Conservation (phyloP, 2,888 invertebrate species). For the Tolmerus cingulatus region DNA sequence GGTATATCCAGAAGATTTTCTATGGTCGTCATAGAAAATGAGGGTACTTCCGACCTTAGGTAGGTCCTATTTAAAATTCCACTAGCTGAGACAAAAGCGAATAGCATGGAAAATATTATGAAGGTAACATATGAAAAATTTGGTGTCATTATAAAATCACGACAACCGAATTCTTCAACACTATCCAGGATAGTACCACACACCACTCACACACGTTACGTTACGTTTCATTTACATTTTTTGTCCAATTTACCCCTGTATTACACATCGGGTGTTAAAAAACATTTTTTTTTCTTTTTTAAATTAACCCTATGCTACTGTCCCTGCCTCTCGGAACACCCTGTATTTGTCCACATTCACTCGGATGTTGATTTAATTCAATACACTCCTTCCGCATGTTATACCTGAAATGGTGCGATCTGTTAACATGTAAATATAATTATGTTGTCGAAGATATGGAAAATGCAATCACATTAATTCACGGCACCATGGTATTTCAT, state of each 20-base stretch:
- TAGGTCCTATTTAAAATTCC: constrained; percentile 31
- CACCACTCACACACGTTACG: background rate
- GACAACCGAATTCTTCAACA: background rate
- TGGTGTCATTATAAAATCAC: constrained; percentile 48
- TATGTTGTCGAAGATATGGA: background rate
- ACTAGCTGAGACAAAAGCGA: constrained; percentile 17
- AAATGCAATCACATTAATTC: background rate
- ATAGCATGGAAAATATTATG: constrained; percentile 43
- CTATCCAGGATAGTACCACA: constrained; percentile 30
- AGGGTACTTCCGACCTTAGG: background rate
- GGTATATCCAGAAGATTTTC: background rate
- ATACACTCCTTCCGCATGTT: background rate
- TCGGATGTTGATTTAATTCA: background rate
- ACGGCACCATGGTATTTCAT: background rate
- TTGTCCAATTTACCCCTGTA: background rate
- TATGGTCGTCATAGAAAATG: constrained; percentile 3
- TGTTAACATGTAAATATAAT: background rate
- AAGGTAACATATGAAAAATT: constrained; percentile 44
- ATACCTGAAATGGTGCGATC: background rate
- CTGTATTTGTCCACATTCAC: background rate
- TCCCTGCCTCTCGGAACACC: background rate
- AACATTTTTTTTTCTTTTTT: no score
- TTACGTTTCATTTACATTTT: constrained; percentile 41
- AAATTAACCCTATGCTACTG: background rate
- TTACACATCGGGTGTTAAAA: background rate